phyloP scores from a whole-genome alignment of 2,797 vertebrate genomes.

The Falco berigora region DNA sequence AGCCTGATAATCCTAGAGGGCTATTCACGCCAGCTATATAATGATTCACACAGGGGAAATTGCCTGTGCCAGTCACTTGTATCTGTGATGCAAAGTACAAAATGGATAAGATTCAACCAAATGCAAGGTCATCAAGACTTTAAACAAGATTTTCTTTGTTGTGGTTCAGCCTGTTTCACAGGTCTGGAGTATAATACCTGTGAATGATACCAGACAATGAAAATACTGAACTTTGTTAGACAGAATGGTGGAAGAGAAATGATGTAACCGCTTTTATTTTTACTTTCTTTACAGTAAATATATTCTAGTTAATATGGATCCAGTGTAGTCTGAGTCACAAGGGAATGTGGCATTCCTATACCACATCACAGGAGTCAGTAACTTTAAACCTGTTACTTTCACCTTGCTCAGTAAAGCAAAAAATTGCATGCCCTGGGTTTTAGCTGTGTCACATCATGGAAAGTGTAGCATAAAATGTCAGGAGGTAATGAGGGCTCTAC shows the following conservation, averaged over 20 bases:
- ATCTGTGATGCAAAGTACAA: not conserved
- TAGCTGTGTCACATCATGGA: not conserved
- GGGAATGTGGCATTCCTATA: not conserved
- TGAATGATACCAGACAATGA: not conserved
- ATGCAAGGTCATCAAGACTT: not conserved
- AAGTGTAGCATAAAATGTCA: not conserved
- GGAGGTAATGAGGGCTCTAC: not conserved
- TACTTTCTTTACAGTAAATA: not conserved
- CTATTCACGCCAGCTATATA: not conserved
- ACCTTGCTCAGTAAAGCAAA: not conserved
- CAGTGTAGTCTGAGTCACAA: not conserved
- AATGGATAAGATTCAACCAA: not conserved
- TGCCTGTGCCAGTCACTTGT: not conserved
- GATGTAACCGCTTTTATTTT: not conserved
- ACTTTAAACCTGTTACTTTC: not conserved
- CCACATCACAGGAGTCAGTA: not conserved
- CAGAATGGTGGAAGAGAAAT: not conserved
- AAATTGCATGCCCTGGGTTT: not conserved
- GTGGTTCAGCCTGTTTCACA: not conserved
- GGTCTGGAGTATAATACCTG: not conserved
- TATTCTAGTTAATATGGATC: not conserved
- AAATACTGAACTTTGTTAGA: not conserved
- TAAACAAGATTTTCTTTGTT: not conserved
- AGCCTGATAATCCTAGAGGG: not conserved
- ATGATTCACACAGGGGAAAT: not conserved